These are phyloP conservation scores for Eumaeus atala DNA, from an alignment of 1,140 invertebrate species.

Conservation along the genomic window DNA sequence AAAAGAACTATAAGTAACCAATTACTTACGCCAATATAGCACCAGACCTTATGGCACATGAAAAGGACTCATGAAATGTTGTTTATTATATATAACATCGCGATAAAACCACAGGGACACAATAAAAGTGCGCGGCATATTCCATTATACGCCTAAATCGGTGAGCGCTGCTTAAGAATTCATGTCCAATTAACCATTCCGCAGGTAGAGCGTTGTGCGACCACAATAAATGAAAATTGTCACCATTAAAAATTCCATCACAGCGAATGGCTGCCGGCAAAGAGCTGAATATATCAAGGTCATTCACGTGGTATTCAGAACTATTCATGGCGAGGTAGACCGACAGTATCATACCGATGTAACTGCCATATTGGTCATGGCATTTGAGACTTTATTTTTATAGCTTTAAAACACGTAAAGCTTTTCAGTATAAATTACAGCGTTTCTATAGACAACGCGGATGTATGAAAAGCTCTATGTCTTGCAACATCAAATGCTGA, in stretches of 20 bases:
- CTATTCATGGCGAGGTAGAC: slow-evolving; percentile 30
- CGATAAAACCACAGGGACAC: neutral
- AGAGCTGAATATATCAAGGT: slow-evolving; percentile 38
- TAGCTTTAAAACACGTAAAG: no score
- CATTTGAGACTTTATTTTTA: no score
- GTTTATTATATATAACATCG: no score
- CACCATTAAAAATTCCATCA: slow-evolving; percentile 65
- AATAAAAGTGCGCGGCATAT: neutral
- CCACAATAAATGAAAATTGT: slow-evolving; percentile 53
- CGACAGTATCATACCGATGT: no score
- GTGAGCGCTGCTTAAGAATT: slow-evolving; percentile 35
- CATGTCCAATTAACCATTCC: slow-evolving; percentile 41
- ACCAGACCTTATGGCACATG: no score
- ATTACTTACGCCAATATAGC: no score
- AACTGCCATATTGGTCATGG: no score
- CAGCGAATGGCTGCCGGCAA: slow-evolving; percentile 36
- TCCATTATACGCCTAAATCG: slow-evolving; percentile 15
- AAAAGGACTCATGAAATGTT: neutral
- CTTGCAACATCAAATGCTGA: no score
- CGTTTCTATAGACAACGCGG: no score
- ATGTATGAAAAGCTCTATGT: no score
- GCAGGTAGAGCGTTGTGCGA: slow-evolving; percentile 28
- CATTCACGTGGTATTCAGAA: slow-evolving; percentile 37
- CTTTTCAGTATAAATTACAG: no score
- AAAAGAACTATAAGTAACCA: no score